Percentiles rank a stretch among this genome's conserved stretches.
Evolutionary conservation across 2,888 invertebrate genomes (phyloP).

Genomic region (Bombyx huttoni): DNA sequence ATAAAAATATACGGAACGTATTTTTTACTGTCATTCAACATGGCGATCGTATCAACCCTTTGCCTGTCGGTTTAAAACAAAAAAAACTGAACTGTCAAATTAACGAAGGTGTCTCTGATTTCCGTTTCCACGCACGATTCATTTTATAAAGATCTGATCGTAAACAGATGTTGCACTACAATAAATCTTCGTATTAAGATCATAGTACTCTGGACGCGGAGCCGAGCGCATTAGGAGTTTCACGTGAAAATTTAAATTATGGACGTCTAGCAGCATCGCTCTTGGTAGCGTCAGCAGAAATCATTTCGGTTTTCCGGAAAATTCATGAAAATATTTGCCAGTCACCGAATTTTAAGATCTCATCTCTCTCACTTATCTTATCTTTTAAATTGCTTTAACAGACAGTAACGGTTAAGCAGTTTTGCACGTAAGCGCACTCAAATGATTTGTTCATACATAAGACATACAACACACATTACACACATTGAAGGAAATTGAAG

Average conservation of each 20-base stretch:
- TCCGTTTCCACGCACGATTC: constrained; percentile 37
- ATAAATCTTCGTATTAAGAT: constrained; percentile 51
- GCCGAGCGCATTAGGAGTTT: background rate
- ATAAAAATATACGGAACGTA: background rate
- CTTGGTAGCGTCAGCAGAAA: background rate
- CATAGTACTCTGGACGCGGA: constrained; percentile 12
- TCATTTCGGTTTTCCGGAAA: background rate
- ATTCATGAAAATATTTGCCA: background rate
- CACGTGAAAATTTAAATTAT: background rate
- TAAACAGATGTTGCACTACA: constrained; percentile 54
- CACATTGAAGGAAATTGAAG: too few species aligned
- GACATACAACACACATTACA: too few species aligned
- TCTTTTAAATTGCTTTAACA: too few species aligned
- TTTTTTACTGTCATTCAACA: background rate
- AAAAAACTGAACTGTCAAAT: constrained; percentile 37
- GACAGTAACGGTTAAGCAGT: too few species aligned
- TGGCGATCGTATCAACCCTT: background rate
- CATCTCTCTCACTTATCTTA: too few species aligned
- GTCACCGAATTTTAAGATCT: background rate
- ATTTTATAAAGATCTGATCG: constrained; percentile 48
- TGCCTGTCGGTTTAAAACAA: background rate
- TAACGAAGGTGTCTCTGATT: constrained; percentile 31
- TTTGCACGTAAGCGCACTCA: too few species aligned
- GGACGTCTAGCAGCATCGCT: background rate
- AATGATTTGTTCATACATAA: too few species aligned